Base-by-base conservation (phyloP, 2,888 invertebrate genomes). In the Flexamia atlantica region DNA sequence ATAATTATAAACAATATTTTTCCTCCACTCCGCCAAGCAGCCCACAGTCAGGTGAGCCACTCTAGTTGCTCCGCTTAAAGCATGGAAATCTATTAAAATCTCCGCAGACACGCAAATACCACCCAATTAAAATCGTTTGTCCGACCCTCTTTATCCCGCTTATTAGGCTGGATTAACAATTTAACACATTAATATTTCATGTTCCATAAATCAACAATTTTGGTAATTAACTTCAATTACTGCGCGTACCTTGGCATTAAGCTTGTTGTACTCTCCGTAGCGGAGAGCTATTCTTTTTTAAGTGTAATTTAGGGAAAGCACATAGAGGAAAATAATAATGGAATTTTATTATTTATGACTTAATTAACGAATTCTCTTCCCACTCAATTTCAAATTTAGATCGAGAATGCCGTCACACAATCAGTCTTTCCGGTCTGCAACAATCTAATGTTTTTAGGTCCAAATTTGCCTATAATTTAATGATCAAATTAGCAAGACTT, bases 161-260 rank as follows among this genome's bases (percentile, higher is more conserved):
- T 23, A 23, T 53, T 53, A 23, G 53, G 53, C 20, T 53, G 53
- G 53, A 53, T 53, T 46, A 53, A 53, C 53, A 53, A 53, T 53
- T 53, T 53, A 53, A 53, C 53, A 53, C 53, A 53, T 53, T 53
- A 53, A 53, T 53, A 53, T 53, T 53, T 53, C 53, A 53, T 53
- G 53, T 53, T 20, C 53, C 23, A 53, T 53, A 53, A 53, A 53
- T 53, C 53, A 53, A 53, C 53, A 53, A 53, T 53, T 53, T 53
- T 23, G 53, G 53, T 53, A 53, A 53, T 23, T 53, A 53, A 23
- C 53, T 23, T n/a, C 23, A 53, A 53, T 53, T 53, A 53, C 53
- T 23, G 53, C 7, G 23, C 20, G 1, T 23, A 53, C 53, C 53
- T 7, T 23, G 53, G 20, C 14, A 53, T 53, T 53, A 46, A 53